Percentiles rank a stretch among this genome's conserved stretches.
These are phyloP conservation scores for Desmodus rotundus DNA, from an alignment of 2,113 vertebrate species.

Conservation along the genomic window DNA sequence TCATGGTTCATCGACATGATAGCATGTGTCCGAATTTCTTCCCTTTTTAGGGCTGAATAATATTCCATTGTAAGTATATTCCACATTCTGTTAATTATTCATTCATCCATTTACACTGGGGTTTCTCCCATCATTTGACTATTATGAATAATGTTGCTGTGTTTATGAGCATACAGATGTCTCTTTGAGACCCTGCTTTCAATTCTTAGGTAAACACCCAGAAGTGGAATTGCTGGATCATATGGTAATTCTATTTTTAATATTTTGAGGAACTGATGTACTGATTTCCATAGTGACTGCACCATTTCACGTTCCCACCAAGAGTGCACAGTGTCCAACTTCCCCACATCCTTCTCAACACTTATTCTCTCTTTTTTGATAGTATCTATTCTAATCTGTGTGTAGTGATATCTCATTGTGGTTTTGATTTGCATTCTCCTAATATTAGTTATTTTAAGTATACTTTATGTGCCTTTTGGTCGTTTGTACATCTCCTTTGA, in stretches of 20 bases:
- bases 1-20: background rate
- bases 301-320: background rate
- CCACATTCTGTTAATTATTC: background rate
- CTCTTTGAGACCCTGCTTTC: background rate
- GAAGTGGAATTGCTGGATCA: background rate
- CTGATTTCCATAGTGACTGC: background rate
- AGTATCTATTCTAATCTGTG: background rate
- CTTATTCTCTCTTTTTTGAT: background rate
- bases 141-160: background rate
- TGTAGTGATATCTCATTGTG: background rate
- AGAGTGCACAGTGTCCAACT: background rate
- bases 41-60: background rate
- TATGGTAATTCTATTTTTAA: slow-evolving; percentile 27
- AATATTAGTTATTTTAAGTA: background rate
- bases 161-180: background rate
- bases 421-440: background rate
- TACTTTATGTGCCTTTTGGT: background rate
- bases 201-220: background rate
- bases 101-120: background rate
- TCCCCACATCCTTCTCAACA: background rate
- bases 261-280: slow-evolving; percentile 6
- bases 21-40: background rate
- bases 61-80: background rate
- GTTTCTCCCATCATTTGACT: background rate
- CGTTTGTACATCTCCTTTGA: background rate